Conservation (phyloP, 1,140 invertebrate genomes). For the Thaumatotibia leucotreta region DNA sequence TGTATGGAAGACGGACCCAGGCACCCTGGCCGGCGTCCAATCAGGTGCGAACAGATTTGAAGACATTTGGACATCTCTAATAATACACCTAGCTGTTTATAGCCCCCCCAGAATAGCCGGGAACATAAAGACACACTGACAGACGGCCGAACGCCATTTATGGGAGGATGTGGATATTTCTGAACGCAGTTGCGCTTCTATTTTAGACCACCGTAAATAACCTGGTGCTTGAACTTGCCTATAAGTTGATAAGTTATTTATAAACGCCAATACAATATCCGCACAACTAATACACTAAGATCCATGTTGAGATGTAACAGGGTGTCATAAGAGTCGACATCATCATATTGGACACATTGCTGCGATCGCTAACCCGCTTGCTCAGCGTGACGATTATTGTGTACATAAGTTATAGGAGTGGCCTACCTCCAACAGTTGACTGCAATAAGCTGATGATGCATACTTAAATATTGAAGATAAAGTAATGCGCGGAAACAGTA, state of each 20-base stretch:
- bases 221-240: neutral
- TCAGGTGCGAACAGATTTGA: slow-evolving; percentile 50
- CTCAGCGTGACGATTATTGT: no score
- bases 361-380: no score
- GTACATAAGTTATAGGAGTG: no score
- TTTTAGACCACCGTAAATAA: slow-evolving; percentile 2
- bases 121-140: slow-evolving; percentile 29
- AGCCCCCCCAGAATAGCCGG: slow-evolving; percentile 58
- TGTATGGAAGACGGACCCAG: neutral
- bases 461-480: no score
- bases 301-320: no score
- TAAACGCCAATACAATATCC: neutral
- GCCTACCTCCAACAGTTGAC: no score
- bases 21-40: slow-evolving; percentile 49
- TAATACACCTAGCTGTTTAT: slow-evolving; percentile 56
- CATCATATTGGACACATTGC: neutral
- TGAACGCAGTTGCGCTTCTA: slow-evolving; percentile 24
- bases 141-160: slow-evolving; percentile 22
- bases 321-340: neutral
- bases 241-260: neutral
- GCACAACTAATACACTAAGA: no score
- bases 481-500: neutral
- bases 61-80: slow-evolving; percentile 56
- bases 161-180: slow-evolving; percentile 6
- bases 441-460: no score